Conservation (phyloP, 2,797 vertebrate species). For the Sphenodon punctatus region DNA sequence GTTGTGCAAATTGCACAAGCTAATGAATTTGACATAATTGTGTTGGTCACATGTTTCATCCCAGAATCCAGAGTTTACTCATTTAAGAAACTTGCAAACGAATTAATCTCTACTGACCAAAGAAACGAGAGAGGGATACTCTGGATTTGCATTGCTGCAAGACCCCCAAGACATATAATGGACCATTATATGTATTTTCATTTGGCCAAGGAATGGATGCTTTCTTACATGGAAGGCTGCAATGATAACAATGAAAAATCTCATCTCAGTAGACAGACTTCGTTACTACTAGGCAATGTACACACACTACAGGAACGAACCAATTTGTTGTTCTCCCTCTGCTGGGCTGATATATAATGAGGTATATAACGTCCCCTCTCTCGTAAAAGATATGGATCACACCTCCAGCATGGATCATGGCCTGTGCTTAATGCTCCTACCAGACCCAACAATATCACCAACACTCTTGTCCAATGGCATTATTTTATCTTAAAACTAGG, state of each 20-base stretch:
- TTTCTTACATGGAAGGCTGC: neutral
- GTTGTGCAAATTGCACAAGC: neutral
- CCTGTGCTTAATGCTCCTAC: neutral
- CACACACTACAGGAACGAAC: neutral
- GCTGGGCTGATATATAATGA: neutral
- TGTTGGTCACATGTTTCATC: neutral
- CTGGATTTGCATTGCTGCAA: neutral
- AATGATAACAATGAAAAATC: neutral
- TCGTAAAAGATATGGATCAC: slow-evolving; percentile 5
- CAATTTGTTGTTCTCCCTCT: neutral
- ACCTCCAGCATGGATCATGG: neutral
- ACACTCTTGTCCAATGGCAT: no score
- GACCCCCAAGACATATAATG: no score
- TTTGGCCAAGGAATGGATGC: neutral
- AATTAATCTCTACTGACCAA: neutral
- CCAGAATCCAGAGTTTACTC: fast-evolving
- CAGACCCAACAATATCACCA: no score
- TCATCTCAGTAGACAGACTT: neutral
- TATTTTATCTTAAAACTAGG: no score
- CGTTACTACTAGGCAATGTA: neutral
- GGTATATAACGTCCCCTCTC: neutral
- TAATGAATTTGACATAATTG: neutral
- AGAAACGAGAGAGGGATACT: neutral
- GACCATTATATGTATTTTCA: no score
- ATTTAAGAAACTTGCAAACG: neutral